phyloP scores from a whole-genome alignment of 2,888 invertebrate genomes.

The Calameuta pallipes region DNA sequence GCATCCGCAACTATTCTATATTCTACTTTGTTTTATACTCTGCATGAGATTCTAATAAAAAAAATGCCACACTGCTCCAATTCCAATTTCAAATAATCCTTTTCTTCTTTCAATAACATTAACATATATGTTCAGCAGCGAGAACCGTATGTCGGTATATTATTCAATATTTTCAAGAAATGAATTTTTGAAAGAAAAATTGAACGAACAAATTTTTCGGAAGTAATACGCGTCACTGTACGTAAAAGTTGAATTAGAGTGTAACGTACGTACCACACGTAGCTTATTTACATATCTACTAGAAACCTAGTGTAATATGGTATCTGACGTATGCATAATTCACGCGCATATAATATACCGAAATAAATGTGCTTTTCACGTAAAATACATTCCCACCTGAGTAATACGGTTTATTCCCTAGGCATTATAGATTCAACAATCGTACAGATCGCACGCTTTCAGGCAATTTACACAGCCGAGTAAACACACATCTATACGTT shows the following conservation, averaged over 20 bases:
- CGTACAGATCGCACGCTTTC: neutral
- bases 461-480: neutral
- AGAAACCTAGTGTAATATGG: neutral
- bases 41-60: neutral
- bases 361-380: neutral
- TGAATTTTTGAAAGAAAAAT: neutral
- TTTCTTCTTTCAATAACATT: neutral
- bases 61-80: neutral
- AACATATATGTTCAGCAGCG: neutral
- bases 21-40: neutral
- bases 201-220: neutral
- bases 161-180: neutral
- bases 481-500: neutral
- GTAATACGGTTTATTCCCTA: neutral
- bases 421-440: neutral
- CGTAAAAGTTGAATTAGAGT: neutral
- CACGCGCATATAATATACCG: neutral
- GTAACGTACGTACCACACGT: neutral
- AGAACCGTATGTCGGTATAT: neutral
- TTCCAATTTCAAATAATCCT: neutral
- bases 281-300: neutral
- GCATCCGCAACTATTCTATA: neutral
- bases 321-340: neutral
- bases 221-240: neutral
- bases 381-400: neutral